Base-by-base conservation (phyloP, 1,140 invertebrate genomes). In the Zophobas atratus region DNA sequence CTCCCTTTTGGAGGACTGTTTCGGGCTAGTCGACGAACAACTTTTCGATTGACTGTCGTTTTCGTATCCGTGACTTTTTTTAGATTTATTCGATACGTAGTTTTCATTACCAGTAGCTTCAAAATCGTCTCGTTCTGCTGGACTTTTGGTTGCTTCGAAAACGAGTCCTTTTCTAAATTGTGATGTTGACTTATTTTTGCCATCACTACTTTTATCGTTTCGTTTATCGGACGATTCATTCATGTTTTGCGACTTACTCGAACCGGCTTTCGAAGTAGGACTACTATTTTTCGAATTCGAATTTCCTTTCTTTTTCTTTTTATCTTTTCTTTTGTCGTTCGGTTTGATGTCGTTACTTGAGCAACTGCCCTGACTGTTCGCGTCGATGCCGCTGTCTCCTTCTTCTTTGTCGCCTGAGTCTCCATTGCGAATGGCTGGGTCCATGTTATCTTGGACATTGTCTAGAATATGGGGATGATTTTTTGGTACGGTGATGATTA, bases 371-470 rank as follows among this genome's bases (percentile, higher is more conserved):
- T 94, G 89, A 81, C 93, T 94, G 86, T 95, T 95, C 36, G 93
- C 93, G 88, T 96, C 95, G 78, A 96, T 95, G 75, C 95, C 95
- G 81, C 94, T 95, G 86, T 96, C 94, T 53, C 93, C 93, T 85
- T 96, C 94, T 83, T 96, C 94, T 81, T 94, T 93, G 80, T 93
- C 91, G 33, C 84, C 71, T 36, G 82, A 51, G 75, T 84, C 85
- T 35, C 67, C 80, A 48, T 82, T 82, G 4, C 84, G 81, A 63
- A 82, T 80, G 39, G 85, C 79, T 36, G 88, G 85, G 36, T 84
- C 86, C 70, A 82, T 84, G 85, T 88, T 81, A 78, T 84, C 77
- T 84, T 84, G 72, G 20, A 70, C 57, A 70, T 76, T 77, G 33
- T 76, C 49, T 51, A 20, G 20, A 51, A 51, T 6, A 51, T 4